phyloP scores from a whole-genome alignment of 2,797 vertebrate genomes.

The Pogonophryne albipinna region DNA sequence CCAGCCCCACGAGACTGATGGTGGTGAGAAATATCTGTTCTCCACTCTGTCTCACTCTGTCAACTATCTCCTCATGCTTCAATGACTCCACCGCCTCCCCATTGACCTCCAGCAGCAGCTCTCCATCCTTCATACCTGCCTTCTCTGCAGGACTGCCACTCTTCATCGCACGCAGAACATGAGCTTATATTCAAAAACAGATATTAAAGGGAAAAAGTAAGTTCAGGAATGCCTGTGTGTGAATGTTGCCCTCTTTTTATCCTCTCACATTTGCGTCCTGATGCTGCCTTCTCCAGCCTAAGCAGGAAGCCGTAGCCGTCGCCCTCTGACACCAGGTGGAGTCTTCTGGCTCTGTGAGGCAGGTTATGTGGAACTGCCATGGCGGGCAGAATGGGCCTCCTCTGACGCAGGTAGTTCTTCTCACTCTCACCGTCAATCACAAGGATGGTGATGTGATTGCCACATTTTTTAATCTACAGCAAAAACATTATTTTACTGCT shows the following conservation, averaged over 20 bases:
- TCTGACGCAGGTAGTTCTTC: slow-evolving; percentile 82
- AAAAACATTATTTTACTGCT: slow-evolving; percentile 4
- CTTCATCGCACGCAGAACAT: slow-evolving; percentile 90
- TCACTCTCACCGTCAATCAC: slow-evolving; percentile 90
- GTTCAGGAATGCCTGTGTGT: neutral
- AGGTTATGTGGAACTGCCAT: slow-evolving; percentile 89
- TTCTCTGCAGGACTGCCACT: slow-evolving; percentile 86
- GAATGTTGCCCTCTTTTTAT: neutral
- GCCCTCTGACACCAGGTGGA: slow-evolving; percentile 82
- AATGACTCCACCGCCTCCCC: slow-evolving; percentile 87
- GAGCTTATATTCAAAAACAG: slow-evolving; percentile 74
- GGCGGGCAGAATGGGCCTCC: slow-evolving; percentile 84
- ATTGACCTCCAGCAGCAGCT: slow-evolving; percentile 93
- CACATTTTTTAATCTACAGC: slow-evolving; percentile 88
- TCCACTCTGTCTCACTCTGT: slow-evolving; percentile 84
- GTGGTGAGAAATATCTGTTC: slow-evolving; percentile 85
- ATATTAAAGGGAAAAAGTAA: neutral
- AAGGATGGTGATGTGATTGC: slow-evolving; percentile 87
- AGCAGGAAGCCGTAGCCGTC: slow-evolving; percentile 92
- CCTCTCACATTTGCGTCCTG: slow-evolving; percentile 83
- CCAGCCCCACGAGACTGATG: slow-evolving; percentile 84
- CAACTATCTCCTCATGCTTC: slow-evolving; percentile 88
- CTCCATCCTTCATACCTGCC: slow-evolving; percentile 91
- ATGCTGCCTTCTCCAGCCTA: slow-evolving; percentile 85
- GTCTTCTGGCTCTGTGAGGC: slow-evolving; percentile 84